Percentiles rank a stretch among this genome's conserved stretches.
Evolutionary conservation across 2,888 invertebrate species (phyloP).

Genomic region (Ichneumoninae sp.): DNA sequence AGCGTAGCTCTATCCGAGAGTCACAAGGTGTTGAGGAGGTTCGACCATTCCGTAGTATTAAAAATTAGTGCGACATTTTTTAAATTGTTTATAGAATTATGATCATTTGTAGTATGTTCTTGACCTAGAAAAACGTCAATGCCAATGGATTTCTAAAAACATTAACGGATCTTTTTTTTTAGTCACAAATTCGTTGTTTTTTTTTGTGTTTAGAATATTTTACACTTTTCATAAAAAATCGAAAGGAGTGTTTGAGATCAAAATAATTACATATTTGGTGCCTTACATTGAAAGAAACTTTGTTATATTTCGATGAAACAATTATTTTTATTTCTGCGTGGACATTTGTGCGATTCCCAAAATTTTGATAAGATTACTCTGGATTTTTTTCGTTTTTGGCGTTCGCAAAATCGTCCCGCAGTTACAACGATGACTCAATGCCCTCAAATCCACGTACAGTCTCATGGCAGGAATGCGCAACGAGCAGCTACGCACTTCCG

Average conservation of each 20-base stretch:
- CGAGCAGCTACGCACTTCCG: conserved; percentile 84
- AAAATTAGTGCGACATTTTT: not conserved
- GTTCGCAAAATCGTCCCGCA: not conserved
- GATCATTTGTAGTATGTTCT: no score
- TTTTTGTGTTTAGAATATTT: no score
- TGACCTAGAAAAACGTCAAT: no score
- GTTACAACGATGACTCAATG: not conserved
- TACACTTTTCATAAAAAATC: no score
- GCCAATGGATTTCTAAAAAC: no score
- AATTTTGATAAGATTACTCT: not conserved
- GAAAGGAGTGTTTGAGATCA: no score
- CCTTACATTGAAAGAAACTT: no score
- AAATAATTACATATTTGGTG: no score
- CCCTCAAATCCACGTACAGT: conserved; percentile 32
- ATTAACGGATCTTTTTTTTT: no score
- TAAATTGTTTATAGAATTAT: no score
- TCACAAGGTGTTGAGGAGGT: not conserved
- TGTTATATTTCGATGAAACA: not conserved
- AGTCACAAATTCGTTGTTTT: no score
- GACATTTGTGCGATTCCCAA: not conserved
- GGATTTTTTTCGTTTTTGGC: conserved; percentile 3
- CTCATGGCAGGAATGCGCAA: conserved; percentile 78
- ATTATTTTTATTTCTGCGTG: not conserved
- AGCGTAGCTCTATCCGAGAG: not conserved
- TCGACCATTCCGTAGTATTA: not conserved